phyloP scores from a whole-genome alignment of 2,797 vertebrate genomes.

The Varecia variegata region DNA sequence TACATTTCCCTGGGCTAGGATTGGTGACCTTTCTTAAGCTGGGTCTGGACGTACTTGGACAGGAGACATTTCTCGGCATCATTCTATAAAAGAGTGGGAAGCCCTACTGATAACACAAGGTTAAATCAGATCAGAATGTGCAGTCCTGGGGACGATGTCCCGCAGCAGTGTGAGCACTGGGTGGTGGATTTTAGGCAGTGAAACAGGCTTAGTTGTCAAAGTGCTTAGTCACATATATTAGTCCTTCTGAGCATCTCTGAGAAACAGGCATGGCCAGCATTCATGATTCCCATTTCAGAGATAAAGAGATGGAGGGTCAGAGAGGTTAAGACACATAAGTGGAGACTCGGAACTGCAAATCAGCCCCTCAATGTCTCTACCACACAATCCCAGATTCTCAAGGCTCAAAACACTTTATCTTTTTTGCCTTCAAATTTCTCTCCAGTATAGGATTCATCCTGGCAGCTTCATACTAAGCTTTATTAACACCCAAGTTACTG shows the following conservation, averaged over 20 bases:
- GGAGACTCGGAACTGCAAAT: background rate
- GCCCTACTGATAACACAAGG: conserved; percentile 63
- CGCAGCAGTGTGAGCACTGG: background rate
- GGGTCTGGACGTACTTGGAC: conserved; percentile 48
- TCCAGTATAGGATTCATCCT: background rate
- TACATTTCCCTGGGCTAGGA: background rate
- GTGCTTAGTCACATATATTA: background rate
- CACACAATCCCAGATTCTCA: background rate
- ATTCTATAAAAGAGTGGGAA: conserved; percentile 43
- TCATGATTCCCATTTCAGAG: background rate
- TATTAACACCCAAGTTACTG: background rate
- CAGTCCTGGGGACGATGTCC: conserved; percentile 48
- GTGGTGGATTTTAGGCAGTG: background rate
- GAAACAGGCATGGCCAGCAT: background rate
- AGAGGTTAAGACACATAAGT: background rate
- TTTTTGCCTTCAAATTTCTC: background rate
- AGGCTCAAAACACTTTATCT: background rate
- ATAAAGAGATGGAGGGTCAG: background rate
- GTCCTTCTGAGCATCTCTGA: background rate
- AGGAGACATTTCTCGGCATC: conserved; percentile 3
- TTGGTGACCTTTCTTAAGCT: background rate
- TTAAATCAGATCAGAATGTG: conserved; percentile 26
- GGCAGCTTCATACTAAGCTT: background rate
- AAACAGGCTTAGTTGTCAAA: background rate
- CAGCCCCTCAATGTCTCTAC: background rate